phyloP scores from a whole-genome alignment of 2,113 vertebrate genomes.

The Hyperoodon ampullatus region DNA sequence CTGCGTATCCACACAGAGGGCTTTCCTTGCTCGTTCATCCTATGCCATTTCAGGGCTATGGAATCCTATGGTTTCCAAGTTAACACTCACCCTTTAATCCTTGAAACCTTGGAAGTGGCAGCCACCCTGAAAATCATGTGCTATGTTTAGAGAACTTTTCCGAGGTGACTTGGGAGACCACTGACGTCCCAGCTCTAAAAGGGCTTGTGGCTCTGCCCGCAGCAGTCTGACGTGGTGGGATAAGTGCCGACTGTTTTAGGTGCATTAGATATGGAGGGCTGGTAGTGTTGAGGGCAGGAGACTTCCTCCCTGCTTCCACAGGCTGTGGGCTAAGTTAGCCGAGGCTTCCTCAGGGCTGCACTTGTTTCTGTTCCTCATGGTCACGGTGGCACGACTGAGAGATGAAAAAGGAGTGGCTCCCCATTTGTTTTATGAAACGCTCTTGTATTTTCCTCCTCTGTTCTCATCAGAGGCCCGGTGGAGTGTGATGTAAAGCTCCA shows the following conservation, averaged over 20 bases:
- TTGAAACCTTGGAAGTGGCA: neutral
- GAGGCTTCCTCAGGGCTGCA: constrained; percentile 59
- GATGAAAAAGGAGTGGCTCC: constrained; percentile 2
- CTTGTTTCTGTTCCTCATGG: constrained; percentile 57
- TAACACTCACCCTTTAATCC: neutral
- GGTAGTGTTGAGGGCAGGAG: neutral
- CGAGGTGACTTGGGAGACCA: neutral
- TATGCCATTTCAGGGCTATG: neutral
- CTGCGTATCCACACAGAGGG: neutral
- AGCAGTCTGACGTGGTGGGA: neutral
- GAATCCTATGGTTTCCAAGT: neutral
- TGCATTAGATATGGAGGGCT: neutral
- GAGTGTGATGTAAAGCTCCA: neutral
- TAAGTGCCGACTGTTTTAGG: neutral
- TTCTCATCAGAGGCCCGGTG: neutral
- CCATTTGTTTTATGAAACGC: constrained; percentile 42
- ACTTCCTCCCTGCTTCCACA: constrained; percentile 52
- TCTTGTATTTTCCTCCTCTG: neutral
- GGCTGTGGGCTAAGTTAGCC: constrained; percentile 58
- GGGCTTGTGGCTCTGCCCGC: neutral
- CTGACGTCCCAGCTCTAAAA: neutral
- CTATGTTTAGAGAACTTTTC: neutral
- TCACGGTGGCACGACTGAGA: constrained; percentile 32
- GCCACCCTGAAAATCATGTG: neutral
- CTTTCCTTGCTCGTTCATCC: neutral